Percentiles rank a stretch among this genome's conserved stretches.
phyloP scores from a whole-genome alignment of 2,888 invertebrate species.

The Drosophila maculinotata region DNA sequence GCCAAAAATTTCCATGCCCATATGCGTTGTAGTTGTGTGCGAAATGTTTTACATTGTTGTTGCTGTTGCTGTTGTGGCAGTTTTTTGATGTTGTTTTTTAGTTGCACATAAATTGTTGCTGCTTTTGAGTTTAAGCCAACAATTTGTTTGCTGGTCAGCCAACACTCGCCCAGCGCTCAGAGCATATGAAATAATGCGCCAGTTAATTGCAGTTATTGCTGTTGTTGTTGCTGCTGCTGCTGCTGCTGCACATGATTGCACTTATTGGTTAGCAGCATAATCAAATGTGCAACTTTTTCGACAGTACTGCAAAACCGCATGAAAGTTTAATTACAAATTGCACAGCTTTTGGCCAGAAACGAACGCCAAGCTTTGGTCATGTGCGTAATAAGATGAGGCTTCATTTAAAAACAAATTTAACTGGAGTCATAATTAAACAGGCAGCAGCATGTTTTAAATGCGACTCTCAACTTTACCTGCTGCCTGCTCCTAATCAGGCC shows the following conservation, averaged over 20 bases:
- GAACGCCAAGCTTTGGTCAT: constrained; percentile 31
- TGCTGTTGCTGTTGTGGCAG: constrained; percentile 36
- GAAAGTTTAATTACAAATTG: constrained; percentile 70
- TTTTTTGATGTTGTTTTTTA: constrained; percentile 43
- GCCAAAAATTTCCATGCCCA: constrained; percentile 57
- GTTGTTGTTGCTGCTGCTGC: constrained; percentile 34
- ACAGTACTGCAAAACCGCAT: constrained; percentile 45
- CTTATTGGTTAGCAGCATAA: constrained; percentile 74
- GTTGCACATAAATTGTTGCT: constrained; percentile 70
- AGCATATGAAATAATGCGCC: constrained; percentile 54
- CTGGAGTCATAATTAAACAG: constrained; percentile 68
- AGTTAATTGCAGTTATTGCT: constrained; percentile 71
- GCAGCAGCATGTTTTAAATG: too few species aligned
- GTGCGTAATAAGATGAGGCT: constrained; percentile 23
- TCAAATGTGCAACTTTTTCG: constrained; percentile 74
- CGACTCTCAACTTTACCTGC: constrained; percentile 19
- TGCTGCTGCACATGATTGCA: constrained; percentile 58
- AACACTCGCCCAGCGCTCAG: constrained; percentile 38
- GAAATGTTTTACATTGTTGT: constrained; percentile 12
- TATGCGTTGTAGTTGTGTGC: constrained; percentile 44
- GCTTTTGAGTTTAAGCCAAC: constrained; percentile 78
- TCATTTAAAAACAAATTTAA: constrained; percentile 55
- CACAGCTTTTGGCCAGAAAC: constrained; percentile 33
- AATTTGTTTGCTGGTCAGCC: constrained; percentile 78
- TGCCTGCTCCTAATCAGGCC: constrained; percentile 59